Base-by-base conservation (phyloP, 2,797 vertebrate species). In the Botia kubotai region DNA sequence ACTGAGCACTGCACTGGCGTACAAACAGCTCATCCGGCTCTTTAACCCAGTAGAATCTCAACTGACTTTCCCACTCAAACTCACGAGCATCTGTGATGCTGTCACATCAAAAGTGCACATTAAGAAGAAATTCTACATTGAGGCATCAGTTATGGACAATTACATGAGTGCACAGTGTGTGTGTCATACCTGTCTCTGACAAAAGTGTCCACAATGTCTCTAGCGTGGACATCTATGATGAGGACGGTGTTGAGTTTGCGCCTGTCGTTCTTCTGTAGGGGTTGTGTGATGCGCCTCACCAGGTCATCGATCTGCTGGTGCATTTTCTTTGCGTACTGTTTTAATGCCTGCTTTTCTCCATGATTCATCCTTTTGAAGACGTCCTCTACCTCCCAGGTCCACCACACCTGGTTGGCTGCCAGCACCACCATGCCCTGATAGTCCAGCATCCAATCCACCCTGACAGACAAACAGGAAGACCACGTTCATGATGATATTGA, bases 311-410 rank as follows among this genome's bases (percentile, higher is more conserved):
- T 98, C 87, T 98, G 98, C 76, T 72, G 74, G 77, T 98, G 97
- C 95, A 99, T 95, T 86, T 95, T 96, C 88, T 91, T 92, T 71
- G 97, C 96, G 0, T 94, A 97, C 85, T 88, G 80, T 86, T 95
- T 98, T 88, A 99, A 89, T 0, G 96, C 97, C 29, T 95, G 92
- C 83, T 97, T 98, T 63, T 97, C 93, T 66, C 98, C 98, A 0
- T 89, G 87, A 81, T 94, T 93, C 69, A 97, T 89, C 72, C 93
- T 94, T n/a, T 73, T 79, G 88, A 99, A 99, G 65, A 97, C 92
- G 0, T 99, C 95, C 70, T 99, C 97, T 17, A 99, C 96, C 84
- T 98, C 94, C 96, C 96, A 99, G 2, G 98, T 99, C 98, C 98
- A 99, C 98, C 98, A 99, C 82, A 98, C 95, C 89, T 99, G 97